Percentiles rank a stretch among this genome's conserved stretches.
Conservation (phyloP, 2,797 vertebrate genomes). For the Chaetodon trifasciatus region DNA sequence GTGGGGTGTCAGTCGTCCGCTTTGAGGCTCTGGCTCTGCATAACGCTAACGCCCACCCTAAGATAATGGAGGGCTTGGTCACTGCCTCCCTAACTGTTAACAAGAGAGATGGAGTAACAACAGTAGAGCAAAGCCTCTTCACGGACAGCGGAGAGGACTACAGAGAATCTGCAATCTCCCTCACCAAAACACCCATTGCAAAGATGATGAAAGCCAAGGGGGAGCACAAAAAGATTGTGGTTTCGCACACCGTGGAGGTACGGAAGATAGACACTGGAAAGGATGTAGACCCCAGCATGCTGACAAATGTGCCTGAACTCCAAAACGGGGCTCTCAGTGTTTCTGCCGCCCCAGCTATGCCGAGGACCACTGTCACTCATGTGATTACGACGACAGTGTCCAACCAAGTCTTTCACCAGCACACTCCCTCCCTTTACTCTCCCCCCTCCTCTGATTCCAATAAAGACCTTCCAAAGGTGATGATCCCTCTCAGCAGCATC, state of each 20-base stretch:
- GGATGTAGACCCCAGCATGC: constrained; percentile 80
- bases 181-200: constrained; percentile 97
- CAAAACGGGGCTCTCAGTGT: constrained; percentile 86
- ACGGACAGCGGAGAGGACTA: constrained; percentile 83
- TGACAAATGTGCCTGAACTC: constrained; percentile 85
- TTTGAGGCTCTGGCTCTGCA: constrained; percentile 94
- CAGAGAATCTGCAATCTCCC: constrained; percentile 90
- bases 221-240: constrained; percentile 93
- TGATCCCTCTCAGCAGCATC: constrained; percentile 99
- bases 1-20: constrained; percentile 90
- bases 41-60: constrained; percentile 89
- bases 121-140: constrained; percentile 92
- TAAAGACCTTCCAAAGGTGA: constrained; percentile 96
- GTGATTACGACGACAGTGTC: constrained; percentile 86
- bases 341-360: constrained; percentile 88
- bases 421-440: constrained; percentile 82
- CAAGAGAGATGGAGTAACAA: constrained; percentile 87
- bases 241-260: constrained; percentile 92
- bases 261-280: constrained; percentile 81
- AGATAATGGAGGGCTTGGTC: constrained; percentile 79
- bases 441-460: constrained; percentile 81
- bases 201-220: constrained; percentile 96
- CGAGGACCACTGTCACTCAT: constrained; percentile 90
- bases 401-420: constrained; percentile 87
- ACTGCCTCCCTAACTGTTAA: constrained; percentile 88